Conservation (phyloP, 2,888 invertebrate species). For the Metalampra italica region DNA sequence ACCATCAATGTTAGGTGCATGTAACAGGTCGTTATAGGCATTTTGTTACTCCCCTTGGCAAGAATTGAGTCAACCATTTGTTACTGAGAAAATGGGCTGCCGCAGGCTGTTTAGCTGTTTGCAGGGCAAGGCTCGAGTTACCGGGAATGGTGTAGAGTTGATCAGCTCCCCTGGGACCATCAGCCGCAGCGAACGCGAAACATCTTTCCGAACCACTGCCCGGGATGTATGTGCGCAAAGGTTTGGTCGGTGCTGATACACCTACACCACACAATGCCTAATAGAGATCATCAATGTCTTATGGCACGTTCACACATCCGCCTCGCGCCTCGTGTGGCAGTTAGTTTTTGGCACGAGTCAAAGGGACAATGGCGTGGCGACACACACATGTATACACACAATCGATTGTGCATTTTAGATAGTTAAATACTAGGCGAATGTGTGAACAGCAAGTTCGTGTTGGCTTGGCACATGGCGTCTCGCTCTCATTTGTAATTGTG, state of each 20-base stretch:
- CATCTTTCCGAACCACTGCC: constrained; percentile 60
- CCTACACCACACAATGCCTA: constrained; percentile 57
- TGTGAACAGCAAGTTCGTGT: no score
- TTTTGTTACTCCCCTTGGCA: no score
- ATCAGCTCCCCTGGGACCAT: constrained; percentile 53
- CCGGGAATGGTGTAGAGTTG: constrained; percentile 69
- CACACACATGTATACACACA: no score
- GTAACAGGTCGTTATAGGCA: no score
- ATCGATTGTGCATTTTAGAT: no score
- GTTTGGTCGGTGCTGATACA: constrained; percentile 56
- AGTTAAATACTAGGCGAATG: no score
- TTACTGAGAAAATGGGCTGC: no score
- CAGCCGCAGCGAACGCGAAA: constrained; percentile 53
- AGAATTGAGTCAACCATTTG: no score
- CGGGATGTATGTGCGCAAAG: constrained; percentile 56
- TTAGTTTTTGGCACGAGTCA: background rate
- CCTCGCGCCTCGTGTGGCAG: background rate
- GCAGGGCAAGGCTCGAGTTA: constrained; percentile 31
- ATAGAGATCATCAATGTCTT: background rate
- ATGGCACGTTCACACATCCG: background rate
- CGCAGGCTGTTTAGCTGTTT: no score
- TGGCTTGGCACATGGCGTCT: no score
- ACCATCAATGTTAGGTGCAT: no score
- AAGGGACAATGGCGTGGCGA: background rate
- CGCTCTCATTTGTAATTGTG: no score